A percentile compares a stretch with the other conserved stretches of the same genome.
Evolutionary conservation across 2,797 vertebrate species (phyloP).

Genomic region (Hapalemur alaotrensis): DNA sequence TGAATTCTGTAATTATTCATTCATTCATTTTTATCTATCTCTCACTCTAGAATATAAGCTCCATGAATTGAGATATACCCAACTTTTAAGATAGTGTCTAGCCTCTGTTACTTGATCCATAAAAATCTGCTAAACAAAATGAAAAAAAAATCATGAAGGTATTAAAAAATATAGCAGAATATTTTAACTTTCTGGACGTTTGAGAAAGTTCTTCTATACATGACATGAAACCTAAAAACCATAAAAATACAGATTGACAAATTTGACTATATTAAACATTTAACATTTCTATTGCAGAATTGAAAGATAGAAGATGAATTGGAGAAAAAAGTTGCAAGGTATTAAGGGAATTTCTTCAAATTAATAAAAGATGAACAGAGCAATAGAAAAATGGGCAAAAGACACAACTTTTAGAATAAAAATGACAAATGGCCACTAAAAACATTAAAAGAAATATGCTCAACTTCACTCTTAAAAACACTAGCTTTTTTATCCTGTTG

Average conservation of each 20-base stretch:
- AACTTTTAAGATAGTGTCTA: background rate
- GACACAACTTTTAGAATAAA: background rate
- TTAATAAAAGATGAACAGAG: background rate
- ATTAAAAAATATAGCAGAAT: background rate
- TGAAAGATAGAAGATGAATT: background rate
- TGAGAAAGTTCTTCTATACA: constrained; percentile 13
- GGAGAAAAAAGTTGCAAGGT: background rate
- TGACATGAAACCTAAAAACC: background rate
- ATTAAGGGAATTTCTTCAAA: constrained; percentile 17
- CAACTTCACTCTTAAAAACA: background rate
- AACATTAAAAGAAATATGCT: background rate
- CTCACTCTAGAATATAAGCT: background rate
- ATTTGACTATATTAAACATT: background rate
- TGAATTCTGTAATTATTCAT: constrained; percentile 23
- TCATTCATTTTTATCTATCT: background rate
- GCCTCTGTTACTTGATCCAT: background rate
- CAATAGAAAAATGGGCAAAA: background rate
- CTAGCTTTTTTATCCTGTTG: background rate
- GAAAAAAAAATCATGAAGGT: background rate
- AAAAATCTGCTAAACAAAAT: constrained; percentile 28
- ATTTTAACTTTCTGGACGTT: constrained; percentile 42
- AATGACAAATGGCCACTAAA: background rate
- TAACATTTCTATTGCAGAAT: background rate
- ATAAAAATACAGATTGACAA: background rate
- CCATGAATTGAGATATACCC: background rate